Evolutionary conservation across 2,113 vertebrate genomes (phyloP).

Genomic region (Mesoclemmys tuberculata): DNA sequence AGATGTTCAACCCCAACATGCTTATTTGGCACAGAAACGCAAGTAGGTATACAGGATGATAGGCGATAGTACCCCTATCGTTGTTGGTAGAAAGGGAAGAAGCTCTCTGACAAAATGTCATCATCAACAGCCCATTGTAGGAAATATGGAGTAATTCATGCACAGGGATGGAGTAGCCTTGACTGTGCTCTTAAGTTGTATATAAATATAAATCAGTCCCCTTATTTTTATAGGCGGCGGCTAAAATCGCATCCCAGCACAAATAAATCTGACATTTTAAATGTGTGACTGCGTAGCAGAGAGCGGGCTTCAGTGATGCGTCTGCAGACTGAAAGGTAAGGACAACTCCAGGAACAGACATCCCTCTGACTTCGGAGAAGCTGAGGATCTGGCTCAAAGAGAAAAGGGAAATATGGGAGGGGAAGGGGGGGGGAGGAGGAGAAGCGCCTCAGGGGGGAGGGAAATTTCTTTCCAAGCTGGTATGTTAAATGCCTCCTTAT

Average conservation of each 20-base stretch:
- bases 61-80: not conserved
- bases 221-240: constrained; percentile 44
- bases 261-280: constrained; percentile 42
- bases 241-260: constrained; percentile 40
- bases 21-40: not conserved
- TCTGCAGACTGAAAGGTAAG: not conserved
- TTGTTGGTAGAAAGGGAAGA: too few relatives aligned
- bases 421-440: not conserved
- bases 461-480: not conserved
- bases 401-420: not conserved
- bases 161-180: not conserved
- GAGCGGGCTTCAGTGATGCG: not conserved
- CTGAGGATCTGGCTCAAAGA: not conserved
- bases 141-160: not conserved
- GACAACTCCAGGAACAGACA: not conserved
- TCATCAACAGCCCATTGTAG: not conserved
- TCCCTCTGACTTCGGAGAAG: not conserved
- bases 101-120: not conserved
- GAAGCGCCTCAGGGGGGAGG: too few relatives aligned
- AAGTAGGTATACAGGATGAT: not conserved
- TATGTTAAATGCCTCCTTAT: not conserved
- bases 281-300: not conserved
- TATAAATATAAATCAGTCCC: constrained; percentile 48
- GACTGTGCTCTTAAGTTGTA: constrained; percentile 41
- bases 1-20: not conserved